Base-by-base conservation (phyloP, 2,888 invertebrate genomes). In the Pherbina coryleti region DNA sequence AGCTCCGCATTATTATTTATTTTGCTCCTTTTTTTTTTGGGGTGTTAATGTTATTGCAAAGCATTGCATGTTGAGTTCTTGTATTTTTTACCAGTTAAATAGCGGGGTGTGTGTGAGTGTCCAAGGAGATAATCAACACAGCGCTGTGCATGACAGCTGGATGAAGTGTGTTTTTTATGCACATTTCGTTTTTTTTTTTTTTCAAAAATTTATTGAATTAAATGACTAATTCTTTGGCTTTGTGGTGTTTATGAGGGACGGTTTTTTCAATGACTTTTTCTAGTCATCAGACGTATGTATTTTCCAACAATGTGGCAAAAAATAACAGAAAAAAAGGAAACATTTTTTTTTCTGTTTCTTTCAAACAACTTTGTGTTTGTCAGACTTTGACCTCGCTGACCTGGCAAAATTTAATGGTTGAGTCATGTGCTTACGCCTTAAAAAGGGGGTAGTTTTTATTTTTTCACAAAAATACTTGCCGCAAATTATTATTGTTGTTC, bases 221-320 rank as follows among this genome's bases (percentile, higher is more conserved):
- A 74, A 64, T 74, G 74, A 74, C 74, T 74, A 74, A 74, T 74
- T 74, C 62, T 34, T n/a, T 51, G 28, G n/a, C 51, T 69, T 8
- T 25, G 17, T 49, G 51, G 51, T 51, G 5, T 22, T 69, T 69
- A 67, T 44, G 69, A 28, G 49, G 51, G 69, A 19, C 44, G 11
- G 11, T 44, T 44, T 44, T 37, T 44, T 44, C 44, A 44, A 44
- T 44, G 3, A 60, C 28, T 5, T 17, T 28, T 14, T n/a, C n/a
- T n/a, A n/a, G 5, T 2, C 19, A 60, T 22, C 22, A 22, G 2
- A 69, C 14, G 44, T n/a, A 44, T 14, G 11, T 44, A 44, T 44
- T 14, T 44, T 44, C 44, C 11, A 44, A 44, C 44, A 44, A 44
- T 44, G 44, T 44, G 44, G 44, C 44, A 44, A 44, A 44, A 44